phyloP scores from a whole-genome alignment of 1,140 invertebrate species.

The Panagrolaimus sp. region DNA sequence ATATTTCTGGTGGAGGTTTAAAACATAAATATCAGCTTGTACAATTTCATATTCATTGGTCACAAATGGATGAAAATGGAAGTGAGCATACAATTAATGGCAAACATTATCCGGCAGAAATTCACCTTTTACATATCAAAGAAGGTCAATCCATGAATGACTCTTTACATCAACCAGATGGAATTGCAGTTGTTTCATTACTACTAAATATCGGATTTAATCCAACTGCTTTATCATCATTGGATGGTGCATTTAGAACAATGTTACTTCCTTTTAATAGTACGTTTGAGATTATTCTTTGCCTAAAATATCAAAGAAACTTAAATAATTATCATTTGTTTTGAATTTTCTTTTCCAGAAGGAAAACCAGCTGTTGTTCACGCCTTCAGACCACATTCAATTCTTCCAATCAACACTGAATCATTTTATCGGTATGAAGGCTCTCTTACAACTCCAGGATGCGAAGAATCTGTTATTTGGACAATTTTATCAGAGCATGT shows the following conservation, averaged over 20 bases:
- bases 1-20: slow-evolving; percentile 66
- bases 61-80: slow-evolving; percentile 71
- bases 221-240: background rate
- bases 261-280: background rate
- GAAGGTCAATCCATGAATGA: slow-evolving; percentile 26
- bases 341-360: no score
- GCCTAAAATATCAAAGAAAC: no score
- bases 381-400: slow-evolving; percentile 21
- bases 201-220: slow-evolving; percentile 31
- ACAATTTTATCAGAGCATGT: slow-evolving; percentile 69
- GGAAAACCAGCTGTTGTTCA: background rate
- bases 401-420: slow-evolving; percentile 35
- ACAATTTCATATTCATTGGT: slow-evolving; percentile 80
- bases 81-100: slow-evolving; percentile 80
- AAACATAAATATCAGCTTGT: slow-evolving; percentile 70
- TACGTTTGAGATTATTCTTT: slow-evolving; percentile 7
- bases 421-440: slow-evolving; percentile 70
- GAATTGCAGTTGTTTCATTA: slow-evolving; percentile 44
- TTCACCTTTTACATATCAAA: slow-evolving; percentile 45
- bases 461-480: slow-evolving; percentile 79
- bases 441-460: slow-evolving; percentile 82
- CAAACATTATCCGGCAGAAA: slow-evolving; percentile 58
- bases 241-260: background rate
- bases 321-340: no score
- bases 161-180: slow-evolving; percentile 33